phyloP scores from a whole-genome alignment of 2,113 vertebrate genomes.

The Macrotis lagotis region DNA sequence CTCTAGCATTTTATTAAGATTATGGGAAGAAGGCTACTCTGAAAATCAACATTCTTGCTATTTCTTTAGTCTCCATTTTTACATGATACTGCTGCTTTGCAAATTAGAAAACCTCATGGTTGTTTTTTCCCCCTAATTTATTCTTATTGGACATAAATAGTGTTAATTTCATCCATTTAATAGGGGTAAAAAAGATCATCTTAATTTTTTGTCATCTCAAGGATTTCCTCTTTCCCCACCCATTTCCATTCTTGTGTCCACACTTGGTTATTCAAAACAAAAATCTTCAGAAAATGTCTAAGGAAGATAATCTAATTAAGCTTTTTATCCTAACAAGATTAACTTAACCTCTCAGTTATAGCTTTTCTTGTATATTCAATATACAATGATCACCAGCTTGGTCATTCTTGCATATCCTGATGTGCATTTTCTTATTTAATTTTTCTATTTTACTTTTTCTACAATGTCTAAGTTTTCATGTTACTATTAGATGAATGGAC shows the following conservation, averaged over 20 bases:
- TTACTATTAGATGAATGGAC: background rate
- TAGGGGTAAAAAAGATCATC: background rate
- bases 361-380: background rate
- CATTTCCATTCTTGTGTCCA: background rate
- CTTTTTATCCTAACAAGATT: background rate
- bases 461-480: background rate
- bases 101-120: background rate
- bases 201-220: background rate
- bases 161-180: background rate
- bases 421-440: background rate
- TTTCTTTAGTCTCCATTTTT: background rate
- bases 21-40: background rate
- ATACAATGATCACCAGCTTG: background rate
- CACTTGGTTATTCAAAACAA: background rate
- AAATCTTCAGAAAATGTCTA: background rate
- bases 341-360: background rate
- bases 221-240: background rate
- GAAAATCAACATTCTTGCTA: background rate
- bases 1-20: background rate
- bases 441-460: background rate
- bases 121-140: background rate
- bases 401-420: background rate
- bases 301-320: background rate
- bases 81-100: rapidly evolving
- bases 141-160: background rate